phyloP scores from a whole-genome alignment of 1,140 invertebrate genomes.

The Scaptomyza graminum region DNA sequence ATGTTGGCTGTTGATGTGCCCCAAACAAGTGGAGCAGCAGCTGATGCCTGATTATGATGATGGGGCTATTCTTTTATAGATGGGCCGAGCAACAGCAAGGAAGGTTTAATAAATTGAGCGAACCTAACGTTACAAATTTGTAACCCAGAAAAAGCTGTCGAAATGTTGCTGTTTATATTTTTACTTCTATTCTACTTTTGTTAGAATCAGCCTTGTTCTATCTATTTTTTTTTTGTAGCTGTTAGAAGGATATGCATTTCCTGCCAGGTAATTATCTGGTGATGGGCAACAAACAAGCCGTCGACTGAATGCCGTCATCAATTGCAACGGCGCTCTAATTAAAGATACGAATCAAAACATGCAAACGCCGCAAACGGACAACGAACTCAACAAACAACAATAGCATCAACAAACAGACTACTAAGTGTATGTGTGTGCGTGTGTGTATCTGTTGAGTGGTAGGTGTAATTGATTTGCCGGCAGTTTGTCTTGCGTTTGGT shows the following conservation, averaged over 20 bases:
- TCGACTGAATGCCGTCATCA: constrained; percentile 74
- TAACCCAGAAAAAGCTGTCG: constrained; percentile 58
- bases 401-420: constrained; percentile 17
- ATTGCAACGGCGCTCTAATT: constrained; percentile 75
- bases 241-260: constrained; percentile 66
- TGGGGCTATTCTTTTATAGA: constrained; percentile 27
- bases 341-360: constrained; percentile 77
- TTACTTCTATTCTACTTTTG: constrained; percentile 27
- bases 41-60: constrained; percentile 78
- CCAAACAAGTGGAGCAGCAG: constrained; percentile 69
- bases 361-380: constrained; percentile 70
- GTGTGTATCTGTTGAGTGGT: constrained; percentile 49
- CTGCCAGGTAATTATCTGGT: constrained; percentile 78
- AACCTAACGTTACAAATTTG: constrained; percentile 58
- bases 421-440: constrained; percentile 18
- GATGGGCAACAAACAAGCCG: constrained; percentile 76
- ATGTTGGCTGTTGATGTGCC: constrained; percentile 80
- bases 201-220: constrained; percentile 18
- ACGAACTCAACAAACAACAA: constrained; percentile 50
- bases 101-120: constrained; percentile 41
- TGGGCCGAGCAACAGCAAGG: too few relatives aligned
- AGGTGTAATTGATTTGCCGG: constrained; percentile 77
- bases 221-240: not conserved
- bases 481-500: constrained; percentile 59
- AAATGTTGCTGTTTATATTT: constrained; percentile 28